phyloP scores from a whole-genome alignment of 2,888 invertebrate species.

The Mimumesa dahlbomi region DNA sequence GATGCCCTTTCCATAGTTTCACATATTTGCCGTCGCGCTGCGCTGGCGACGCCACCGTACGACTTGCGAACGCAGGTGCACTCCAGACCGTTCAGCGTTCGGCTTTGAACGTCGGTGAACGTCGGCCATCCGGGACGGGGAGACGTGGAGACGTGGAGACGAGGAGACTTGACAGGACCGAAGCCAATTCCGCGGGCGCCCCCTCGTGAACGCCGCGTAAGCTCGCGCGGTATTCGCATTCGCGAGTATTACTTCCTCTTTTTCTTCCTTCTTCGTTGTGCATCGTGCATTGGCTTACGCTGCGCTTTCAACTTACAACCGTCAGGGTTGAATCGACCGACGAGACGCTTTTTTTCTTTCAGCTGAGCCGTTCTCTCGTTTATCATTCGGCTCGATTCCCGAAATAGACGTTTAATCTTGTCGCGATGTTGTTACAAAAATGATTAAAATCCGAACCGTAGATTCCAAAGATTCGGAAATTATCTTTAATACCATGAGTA shows the following conservation, averaged over 20 bases:
- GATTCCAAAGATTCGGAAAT: too few species aligned
- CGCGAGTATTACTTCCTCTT: constrained; percentile 42
- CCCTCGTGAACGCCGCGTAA: constrained; percentile 39
- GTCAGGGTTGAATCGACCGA: background rate
- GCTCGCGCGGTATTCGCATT: constrained; percentile 41
- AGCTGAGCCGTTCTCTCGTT: too few species aligned
- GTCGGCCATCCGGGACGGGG: constrained; percentile 35
- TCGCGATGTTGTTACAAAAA: background rate
- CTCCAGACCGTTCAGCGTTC: constrained; percentile 27
- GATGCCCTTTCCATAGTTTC: constrained; percentile 61
- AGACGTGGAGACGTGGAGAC: too few species aligned
- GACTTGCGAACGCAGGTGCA: constrained; percentile 59
- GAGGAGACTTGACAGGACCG: too few species aligned
- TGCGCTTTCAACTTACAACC: background rate
- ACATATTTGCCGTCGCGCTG: constrained; percentile 67
- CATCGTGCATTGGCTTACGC: constrained; percentile 17
- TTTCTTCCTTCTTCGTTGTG: constrained; percentile 26
- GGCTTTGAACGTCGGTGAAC: too few species aligned
- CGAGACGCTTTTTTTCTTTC: background rate
- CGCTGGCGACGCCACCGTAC: constrained; percentile 69
- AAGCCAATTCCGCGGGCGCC: constrained; percentile 41
- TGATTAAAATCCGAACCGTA: background rate
- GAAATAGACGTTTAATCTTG: background rate
- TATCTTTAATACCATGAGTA: background rate
- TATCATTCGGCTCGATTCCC: background rate